phyloP scores from a whole-genome alignment of 1,140 invertebrate species.

The Pogonomyrmex californicus region DNA sequence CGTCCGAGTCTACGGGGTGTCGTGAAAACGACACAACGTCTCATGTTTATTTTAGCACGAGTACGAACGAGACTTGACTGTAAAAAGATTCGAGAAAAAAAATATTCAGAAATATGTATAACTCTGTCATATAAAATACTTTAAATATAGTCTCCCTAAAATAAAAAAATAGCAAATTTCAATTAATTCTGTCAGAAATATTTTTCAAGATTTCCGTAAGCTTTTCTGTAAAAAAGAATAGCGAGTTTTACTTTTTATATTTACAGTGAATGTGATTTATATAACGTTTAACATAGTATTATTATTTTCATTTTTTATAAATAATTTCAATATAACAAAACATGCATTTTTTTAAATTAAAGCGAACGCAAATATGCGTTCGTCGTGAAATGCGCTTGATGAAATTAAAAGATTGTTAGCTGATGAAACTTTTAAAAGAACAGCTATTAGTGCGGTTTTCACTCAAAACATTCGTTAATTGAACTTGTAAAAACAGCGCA shows the following conservation, averaged over 20 bases:
- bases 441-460: slow-evolving; percentile 42
- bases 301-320: not conserved
- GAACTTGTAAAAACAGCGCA: slow-evolving; percentile 49
- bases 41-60: slow-evolving; percentile 20
- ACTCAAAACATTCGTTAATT: slow-evolving; percentile 53
- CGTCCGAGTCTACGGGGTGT: slow-evolving; percentile 14
- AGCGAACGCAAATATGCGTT: not conserved
- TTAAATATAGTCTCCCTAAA: not conserved
- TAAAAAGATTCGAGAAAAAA: slow-evolving; percentile 5
- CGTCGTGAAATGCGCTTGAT: not conserved
- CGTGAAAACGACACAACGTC: slow-evolving; percentile 19
- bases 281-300: not conserved
- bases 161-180: not conserved
- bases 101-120: not conserved
- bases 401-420: slow-evolving; percentile 6
- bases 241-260: not conserved
- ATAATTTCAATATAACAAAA: not conserved
- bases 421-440: slow-evolving; percentile 23
- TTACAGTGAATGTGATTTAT: slow-evolving; percentile 17
- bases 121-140: slow-evolving; percentile 5
- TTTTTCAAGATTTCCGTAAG: not conserved
- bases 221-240: not conserved
- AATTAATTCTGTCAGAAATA: not conserved
- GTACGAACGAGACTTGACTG: not conserved
- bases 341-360: slow-evolving; percentile 3